Conservation (phyloP, 2,888 invertebrate genomes). For the Nineta flava region DNA sequence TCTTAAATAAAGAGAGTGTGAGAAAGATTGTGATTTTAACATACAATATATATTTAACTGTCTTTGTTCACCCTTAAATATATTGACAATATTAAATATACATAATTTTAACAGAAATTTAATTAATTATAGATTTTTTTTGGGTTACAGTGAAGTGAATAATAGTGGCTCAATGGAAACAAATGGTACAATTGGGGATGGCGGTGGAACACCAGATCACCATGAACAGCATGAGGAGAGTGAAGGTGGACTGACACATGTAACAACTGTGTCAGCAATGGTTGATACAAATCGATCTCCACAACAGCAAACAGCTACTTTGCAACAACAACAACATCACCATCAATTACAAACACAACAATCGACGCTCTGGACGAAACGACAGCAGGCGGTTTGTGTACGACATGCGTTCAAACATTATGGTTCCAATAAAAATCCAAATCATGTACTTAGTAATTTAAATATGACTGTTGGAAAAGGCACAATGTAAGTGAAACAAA, state of each 20-base stretch:
- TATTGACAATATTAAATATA: too few relatives aligned
- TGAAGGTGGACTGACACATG: not conserved
- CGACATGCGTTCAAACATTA: constrained; percentile 80
- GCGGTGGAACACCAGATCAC: not conserved
- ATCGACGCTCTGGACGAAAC: constrained; percentile 44
- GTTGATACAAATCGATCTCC: constrained; percentile 15
- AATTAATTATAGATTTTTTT: constrained; percentile 7
- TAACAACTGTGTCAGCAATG: constrained; percentile 15
- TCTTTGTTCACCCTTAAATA: too few relatives aligned
- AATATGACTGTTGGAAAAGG: constrained; percentile 90
- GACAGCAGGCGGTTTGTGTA: constrained; percentile 75
- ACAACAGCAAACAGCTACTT: constrained; percentile 10
- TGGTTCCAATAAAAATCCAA: constrained; percentile 73
- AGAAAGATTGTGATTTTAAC: too few relatives aligned
- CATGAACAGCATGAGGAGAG: not conserved
- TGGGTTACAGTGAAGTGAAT: constrained; percentile 27
- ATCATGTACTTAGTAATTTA: constrained; percentile 74
- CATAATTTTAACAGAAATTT: too few relatives aligned
- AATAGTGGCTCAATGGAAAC: constrained; percentile 25
- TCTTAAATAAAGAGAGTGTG: too few relatives aligned
- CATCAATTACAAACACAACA: constrained; percentile 24
- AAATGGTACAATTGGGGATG: not conserved
- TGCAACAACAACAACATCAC: too few relatives aligned
- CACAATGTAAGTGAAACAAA: constrained; percentile 63
- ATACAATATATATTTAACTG: too few relatives aligned